phyloP scores from a whole-genome alignment of 2,888 invertebrate genomes.

The Calephelis perditalis region DNA sequence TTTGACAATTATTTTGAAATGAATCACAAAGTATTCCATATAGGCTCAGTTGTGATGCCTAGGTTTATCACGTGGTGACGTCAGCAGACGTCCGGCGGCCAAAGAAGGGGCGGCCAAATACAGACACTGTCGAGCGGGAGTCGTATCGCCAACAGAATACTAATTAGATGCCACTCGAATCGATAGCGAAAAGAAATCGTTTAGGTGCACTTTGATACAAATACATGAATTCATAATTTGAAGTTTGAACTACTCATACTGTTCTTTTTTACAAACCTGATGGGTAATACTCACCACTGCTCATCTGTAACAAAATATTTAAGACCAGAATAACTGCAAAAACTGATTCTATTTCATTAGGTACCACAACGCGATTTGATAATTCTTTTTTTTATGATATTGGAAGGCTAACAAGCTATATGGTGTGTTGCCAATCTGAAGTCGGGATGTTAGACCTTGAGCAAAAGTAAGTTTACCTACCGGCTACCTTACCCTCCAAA shows the following conservation, averaged over 20 bases:
- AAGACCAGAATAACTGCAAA: too few species aligned
- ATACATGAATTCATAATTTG: background rate
- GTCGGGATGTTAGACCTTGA: too few species aligned
- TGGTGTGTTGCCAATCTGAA: too few species aligned
- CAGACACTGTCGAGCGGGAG: conserved; percentile 16
- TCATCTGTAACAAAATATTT: too few species aligned
- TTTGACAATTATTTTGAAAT: background rate
- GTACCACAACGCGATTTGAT: too few species aligned
- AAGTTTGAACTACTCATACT: background rate
- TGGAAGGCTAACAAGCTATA: too few species aligned
- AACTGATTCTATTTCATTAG: too few species aligned
- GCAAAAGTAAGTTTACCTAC: too few species aligned
- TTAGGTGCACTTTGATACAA: background rate
- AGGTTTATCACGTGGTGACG: conserved; percentile 45
- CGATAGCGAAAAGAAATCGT: conserved; percentile 27
- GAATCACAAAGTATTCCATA: background rate
- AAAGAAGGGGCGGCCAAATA: conserved; percentile 37
- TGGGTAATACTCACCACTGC: too few species aligned
- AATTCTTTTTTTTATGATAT: too few species aligned
- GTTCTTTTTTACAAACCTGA: background rate
- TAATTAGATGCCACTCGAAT: conserved; percentile 27
- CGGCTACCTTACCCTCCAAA: too few species aligned
- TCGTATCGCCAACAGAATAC: conserved; percentile 30
- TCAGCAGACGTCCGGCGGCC: conserved; percentile 52
- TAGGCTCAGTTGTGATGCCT: conserved; percentile 23